phyloP scores from a whole-genome alignment of 2,113 vertebrate genomes.

The Dolichallabes microphthalmus region DNA sequence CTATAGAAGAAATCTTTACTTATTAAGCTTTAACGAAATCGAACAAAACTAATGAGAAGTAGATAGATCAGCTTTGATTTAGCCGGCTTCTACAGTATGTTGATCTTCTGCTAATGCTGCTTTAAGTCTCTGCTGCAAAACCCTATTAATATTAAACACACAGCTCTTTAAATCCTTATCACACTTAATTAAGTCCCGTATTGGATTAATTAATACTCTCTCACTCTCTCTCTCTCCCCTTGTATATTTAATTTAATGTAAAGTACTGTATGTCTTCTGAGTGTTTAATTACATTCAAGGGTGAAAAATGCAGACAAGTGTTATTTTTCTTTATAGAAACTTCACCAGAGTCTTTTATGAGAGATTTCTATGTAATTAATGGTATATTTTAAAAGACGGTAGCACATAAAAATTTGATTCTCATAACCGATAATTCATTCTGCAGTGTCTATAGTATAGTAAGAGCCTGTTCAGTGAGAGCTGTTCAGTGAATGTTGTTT shows the following conservation, averaged over 20 bases:
- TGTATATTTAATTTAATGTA: background rate
- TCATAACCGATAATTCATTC: background rate
- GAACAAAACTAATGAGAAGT: background rate
- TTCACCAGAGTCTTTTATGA: background rate
- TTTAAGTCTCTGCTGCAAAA: constrained; percentile 1
- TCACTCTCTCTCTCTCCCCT: background rate
- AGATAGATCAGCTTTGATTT: background rate
- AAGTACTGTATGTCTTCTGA: background rate
- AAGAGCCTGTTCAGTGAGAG: background rate
- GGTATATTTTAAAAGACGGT: background rate
- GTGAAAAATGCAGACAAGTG: background rate
- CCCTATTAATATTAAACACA: constrained; percentile 39
- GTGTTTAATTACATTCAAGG: background rate
- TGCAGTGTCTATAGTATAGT: background rate
- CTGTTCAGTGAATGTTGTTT: background rate
- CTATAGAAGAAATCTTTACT: background rate
- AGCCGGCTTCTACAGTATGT: background rate
- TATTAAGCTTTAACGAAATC: background rate
- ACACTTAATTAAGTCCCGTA: constrained; percentile 44
- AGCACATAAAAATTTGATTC: background rate
- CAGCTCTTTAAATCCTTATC: constrained; percentile 36
- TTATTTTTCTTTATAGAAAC: background rate
- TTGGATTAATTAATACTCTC: constrained; percentile 48
- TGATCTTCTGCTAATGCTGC: constrained; percentile 13
- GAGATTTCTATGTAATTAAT: background rate